phyloP scores from a whole-genome alignment of 2,797 vertebrate species.

The Alosa sapidissima region DNA sequence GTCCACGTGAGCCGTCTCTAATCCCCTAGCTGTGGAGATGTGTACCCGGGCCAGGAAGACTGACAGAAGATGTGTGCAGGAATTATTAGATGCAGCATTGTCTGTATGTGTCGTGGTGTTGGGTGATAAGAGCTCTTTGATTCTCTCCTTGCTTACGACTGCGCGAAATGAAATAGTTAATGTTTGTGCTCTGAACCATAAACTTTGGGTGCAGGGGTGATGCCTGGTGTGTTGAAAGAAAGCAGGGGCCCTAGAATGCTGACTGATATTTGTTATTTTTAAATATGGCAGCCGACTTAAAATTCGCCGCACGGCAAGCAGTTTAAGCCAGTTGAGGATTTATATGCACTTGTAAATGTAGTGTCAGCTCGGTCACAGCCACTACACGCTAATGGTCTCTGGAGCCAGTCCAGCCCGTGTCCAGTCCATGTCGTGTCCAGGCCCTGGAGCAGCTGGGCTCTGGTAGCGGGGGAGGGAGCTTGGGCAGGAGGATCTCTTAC shows the following conservation, averaged over 20 bases:
- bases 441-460: neutral
- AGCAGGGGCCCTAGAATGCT: constrained; percentile 6
- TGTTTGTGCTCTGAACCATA: constrained; percentile 22
- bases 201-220: neutral
- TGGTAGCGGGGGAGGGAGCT: neutral
- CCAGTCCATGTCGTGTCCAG: constrained; percentile 44
- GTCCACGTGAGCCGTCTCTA: constrained; percentile 8
- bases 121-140: neutral
- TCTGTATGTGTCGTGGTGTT: constrained; percentile 10
- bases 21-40: constrained; percentile 14
- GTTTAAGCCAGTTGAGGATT: constrained; percentile 56
- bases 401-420: constrained; percentile 65
- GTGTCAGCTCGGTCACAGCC: constrained; percentile 55
- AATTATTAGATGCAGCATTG: constrained; percentile 8
- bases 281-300: constrained; percentile 23
- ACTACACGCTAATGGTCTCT: constrained; percentile 65
- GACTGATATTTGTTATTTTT: constrained; percentile 21
- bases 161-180: constrained; percentile 18
- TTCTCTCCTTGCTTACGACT: neutral
- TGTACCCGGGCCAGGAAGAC: neutral
- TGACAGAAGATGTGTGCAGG: neutral
- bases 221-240: neutral
- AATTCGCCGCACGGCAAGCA: constrained; percentile 44
- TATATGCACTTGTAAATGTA: constrained; percentile 64
- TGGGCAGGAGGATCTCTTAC: constrained; percentile 57